Evolutionary conservation across 2,113 vertebrate genomes (phyloP).

Genomic region (Mormoops blainvillei): DNA sequence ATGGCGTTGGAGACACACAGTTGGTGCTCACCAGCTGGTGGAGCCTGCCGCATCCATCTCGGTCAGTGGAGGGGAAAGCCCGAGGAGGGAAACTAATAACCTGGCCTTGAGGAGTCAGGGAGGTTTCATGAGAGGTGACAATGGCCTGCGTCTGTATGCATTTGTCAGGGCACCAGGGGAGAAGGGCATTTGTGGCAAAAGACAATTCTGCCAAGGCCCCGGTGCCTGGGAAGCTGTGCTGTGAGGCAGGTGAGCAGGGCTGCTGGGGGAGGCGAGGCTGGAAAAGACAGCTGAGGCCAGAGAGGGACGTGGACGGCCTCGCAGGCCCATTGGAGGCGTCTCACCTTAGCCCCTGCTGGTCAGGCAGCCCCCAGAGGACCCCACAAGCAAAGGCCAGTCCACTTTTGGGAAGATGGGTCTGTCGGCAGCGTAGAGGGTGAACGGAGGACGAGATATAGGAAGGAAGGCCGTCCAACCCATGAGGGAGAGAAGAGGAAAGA

Average conservation of each 20-base stretch:
- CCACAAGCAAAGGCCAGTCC: rapidly evolving
- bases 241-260: neutral
- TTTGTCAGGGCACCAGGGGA: neutral
- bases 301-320: neutral
- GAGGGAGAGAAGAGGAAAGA: neutral
- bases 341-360: neutral
- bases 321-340: neutral
- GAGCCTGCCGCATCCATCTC: rapidly evolving
- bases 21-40: neutral
- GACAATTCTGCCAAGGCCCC: neutral
- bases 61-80: neutral
- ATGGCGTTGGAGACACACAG: rapidly evolving
- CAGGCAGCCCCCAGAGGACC: neutral
- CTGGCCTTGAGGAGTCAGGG: no score
- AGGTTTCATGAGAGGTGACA: neutral
- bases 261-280: neutral
- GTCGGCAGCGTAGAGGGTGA: no score
- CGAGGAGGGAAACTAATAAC: neutral
- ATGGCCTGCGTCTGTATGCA: neutral
- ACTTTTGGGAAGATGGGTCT: neutral
- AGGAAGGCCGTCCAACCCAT: neutral
- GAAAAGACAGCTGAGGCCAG: neutral
- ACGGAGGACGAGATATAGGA: neutral
- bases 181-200: no score
- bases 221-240: rapidly evolving